These are phyloP conservation scores for Selene dorsalis DNA, from an alignment of 2,797 vertebrate genomes.

Conservation along the genomic window DNA sequence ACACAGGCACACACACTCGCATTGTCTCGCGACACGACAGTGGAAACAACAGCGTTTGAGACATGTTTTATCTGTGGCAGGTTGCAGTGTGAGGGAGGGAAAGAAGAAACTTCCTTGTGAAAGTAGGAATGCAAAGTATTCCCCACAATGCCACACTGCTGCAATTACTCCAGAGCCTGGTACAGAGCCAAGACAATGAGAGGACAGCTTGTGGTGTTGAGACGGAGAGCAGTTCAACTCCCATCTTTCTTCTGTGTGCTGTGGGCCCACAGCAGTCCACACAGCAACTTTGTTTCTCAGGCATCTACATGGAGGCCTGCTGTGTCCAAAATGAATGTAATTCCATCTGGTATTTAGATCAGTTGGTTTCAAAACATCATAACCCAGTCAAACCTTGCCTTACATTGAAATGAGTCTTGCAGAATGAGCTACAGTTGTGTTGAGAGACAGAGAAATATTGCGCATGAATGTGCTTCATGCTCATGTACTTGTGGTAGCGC, in stretches of 20 bases:
- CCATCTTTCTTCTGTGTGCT: conserved; percentile 59
- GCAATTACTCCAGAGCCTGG: conserved; percentile 82
- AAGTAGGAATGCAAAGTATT: conserved; percentile 84
- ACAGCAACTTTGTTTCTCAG: conserved; percentile 52
- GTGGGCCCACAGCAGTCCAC: conserved; percentile 43
- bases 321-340: conserved; percentile 48
- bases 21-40: conserved; percentile 54
- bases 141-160: conserved; percentile 83
- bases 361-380: conserved; percentile 48
- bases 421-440: conserved; percentile 16
- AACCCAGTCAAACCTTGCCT: conserved; percentile 38
- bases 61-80: conserved; percentile 77
- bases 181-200: conserved; percentile 82
- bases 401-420: conserved; percentile 19
- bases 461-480: conserved; percentile 38
- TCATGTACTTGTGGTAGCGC: background rate
- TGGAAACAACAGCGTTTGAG: conserved; percentile 66
- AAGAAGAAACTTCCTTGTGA: conserved; percentile 79
- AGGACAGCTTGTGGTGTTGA: conserved; percentile 77
- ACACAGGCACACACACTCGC: conserved; percentile 32
- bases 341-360: conserved; percentile 56
- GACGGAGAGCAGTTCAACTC: conserved; percentile 63
- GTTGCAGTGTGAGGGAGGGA: conserved; percentile 71
- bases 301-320: conserved; percentile 32
- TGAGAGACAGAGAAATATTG: background rate